Percentiles rank a stretch among this genome's conserved stretches.
These are phyloP conservation scores for Nyctibius grandis DNA, from an alignment of 2,797 vertebrate genomes.

Conservation along the genomic window DNA sequence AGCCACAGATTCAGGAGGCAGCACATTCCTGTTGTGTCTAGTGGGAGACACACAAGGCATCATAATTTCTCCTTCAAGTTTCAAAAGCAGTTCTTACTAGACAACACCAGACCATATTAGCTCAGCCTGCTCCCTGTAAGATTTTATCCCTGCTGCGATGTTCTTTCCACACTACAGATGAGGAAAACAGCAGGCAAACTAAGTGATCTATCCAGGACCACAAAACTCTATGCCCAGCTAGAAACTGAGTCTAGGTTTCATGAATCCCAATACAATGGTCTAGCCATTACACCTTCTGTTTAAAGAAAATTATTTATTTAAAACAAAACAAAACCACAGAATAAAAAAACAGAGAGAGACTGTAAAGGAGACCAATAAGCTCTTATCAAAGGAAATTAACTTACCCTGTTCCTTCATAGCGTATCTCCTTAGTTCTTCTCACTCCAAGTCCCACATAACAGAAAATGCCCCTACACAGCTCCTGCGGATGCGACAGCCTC, in stretches of 20 bases:
- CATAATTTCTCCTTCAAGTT: neutral
- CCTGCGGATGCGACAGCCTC: neutral
- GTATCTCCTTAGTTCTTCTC: neutral
- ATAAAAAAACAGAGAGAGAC: neutral
- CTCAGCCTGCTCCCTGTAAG: neutral
- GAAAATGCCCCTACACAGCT: neutral
- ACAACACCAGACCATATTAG: neutral
- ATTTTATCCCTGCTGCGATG: neutral
- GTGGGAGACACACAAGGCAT: neutral
- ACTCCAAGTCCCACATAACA: neutral
- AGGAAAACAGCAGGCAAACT: neutral
- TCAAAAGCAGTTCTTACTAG: neutral
- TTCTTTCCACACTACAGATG: neutral
- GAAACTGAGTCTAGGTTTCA: neutral
- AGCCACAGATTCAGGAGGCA: fast-evolving
- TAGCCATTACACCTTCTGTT: neutral
- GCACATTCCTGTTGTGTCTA: neutral
- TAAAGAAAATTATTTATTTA: neutral
- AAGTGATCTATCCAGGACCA: neutral
- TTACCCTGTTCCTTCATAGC: neutral
- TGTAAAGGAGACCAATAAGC: neutral
- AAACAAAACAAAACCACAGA: neutral
- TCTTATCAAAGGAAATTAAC: neutral
- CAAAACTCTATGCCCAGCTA: neutral
- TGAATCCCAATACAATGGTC: neutral